phyloP scores from a whole-genome alignment of 1,140 invertebrate species.

The Hestina assimilis region DNA sequence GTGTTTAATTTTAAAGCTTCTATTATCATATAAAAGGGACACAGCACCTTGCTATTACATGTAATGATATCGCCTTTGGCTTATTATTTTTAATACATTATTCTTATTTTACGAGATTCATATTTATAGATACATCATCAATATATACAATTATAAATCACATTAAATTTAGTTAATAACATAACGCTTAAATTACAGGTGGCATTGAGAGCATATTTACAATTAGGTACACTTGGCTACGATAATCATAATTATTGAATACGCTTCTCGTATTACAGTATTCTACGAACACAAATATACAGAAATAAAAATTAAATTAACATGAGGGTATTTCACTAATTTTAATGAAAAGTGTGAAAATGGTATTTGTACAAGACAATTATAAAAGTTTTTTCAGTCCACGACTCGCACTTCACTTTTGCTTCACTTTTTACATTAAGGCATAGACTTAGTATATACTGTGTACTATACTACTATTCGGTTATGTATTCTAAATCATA shows the following conservation, averaged over 20 bases:
- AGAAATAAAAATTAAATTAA: background rate
- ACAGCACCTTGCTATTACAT: conserved; percentile 69
- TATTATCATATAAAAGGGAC: conserved; percentile 48
- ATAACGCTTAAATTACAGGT: conserved; percentile 31
- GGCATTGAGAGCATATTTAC: conserved; percentile 49
- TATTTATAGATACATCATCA: conserved; percentile 40
- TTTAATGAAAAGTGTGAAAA: conserved; percentile 6
- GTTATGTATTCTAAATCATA: too few species aligned
- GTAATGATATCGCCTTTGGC: conserved; percentile 67
- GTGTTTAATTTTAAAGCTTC: conserved; percentile 62
- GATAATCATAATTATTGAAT: conserved; percentile 9
- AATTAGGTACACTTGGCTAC: conserved; percentile 27
- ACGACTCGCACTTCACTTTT: background rate
- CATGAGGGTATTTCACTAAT: conserved; percentile 15
- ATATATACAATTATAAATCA: conserved; percentile 54
- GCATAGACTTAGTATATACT: too few species aligned
- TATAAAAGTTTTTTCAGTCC: background rate
- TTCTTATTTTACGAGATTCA: conserved; percentile 44
- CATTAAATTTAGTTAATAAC: conserved; percentile 18
- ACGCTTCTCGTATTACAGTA: background rate
- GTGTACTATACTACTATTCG: too few species aligned
- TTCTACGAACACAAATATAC: background rate
- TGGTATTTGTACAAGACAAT: conserved; percentile 4
- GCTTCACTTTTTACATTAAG: background rate
- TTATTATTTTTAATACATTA: conserved; percentile 51